Base-by-base conservation (phyloP, 2,113 vertebrate genomes). In the Cepphus grylle region DNA sequence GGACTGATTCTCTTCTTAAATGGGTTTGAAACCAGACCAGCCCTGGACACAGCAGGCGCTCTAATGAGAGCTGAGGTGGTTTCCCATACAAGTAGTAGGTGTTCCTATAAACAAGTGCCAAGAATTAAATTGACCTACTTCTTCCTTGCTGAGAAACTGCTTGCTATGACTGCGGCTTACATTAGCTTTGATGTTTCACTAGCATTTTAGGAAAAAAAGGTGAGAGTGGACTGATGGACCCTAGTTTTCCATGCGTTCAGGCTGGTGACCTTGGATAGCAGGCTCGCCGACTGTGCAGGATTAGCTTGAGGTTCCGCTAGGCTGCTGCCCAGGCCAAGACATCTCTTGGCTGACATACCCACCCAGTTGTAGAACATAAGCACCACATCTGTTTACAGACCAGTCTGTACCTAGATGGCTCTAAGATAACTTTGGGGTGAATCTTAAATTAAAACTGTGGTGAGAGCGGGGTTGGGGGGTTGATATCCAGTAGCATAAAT, bases 241-340 rank as follows among this genome's bases (percentile, higher is more conserved):
- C 10, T 29, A 0, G 12, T 43, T 78, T 62, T 66, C 49, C 0
- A 0, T 36, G 66, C 4, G 0, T 74, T 87, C 56, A 38, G 27
- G 40, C 52, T 77, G 85, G 15, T 1, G 8, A 26, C 12, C 34
- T 65, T 62, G 52, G 15, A 1, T 20, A 45, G 42, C 32, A 4
- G 0, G 30, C 32, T 20, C 2, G 1, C 29, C 3, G 7, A 47
- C 40, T 72, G 21, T 86, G 63, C 2, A 5, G 67, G 50, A 34
- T 70, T 52, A 16, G 7, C 40, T 40, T 43, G 62, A 50, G 52
- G 12, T 86, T 76, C 66, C 5, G 3, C 43, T 36, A 42, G 42
- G 50, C 53, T 65, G 18, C 42, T 90, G n/a, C 15, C 42, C 50
- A 26, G 47, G 25, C 66, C 34, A 6, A 3, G 42, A 42, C 49